Evolutionary conservation across 1,140 invertebrate species (phyloP).

Genomic region (Drosophila mayri): DNA sequence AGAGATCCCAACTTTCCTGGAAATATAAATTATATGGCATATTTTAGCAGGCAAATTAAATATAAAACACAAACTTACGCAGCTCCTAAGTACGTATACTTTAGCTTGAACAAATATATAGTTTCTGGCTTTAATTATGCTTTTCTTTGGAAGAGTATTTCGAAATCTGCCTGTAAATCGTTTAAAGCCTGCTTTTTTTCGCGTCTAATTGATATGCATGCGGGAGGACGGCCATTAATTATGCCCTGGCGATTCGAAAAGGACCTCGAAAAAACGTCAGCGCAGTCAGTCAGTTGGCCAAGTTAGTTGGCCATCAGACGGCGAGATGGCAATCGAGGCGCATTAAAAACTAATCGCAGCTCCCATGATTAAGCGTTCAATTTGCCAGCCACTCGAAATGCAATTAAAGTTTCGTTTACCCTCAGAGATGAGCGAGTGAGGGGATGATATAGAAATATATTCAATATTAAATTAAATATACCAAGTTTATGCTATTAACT

Average conservation of each 20-base stretch:
- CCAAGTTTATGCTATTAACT: too few relatives aligned
- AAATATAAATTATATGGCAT: too few relatives aligned
- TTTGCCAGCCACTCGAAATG: slow-evolving; percentile 49
- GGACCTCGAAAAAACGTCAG: background rate
- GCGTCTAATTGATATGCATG: slow-evolving; percentile 32
- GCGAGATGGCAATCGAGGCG: slow-evolving; percentile 51
- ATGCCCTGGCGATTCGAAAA: slow-evolving; percentile 1
- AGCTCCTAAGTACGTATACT: too few relatives aligned
- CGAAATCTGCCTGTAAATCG: background rate
- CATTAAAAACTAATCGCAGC: slow-evolving; percentile 69
- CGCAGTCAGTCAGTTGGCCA: slow-evolving; percentile 28
- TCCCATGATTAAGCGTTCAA: slow-evolving; percentile 66
- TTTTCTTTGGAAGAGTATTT: background rate
- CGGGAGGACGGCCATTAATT: slow-evolving; percentile 8
- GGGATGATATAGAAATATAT: too few relatives aligned
- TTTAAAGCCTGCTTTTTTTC: background rate
- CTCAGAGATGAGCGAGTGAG: background rate
- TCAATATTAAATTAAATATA: too few relatives aligned
- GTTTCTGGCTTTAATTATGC: background rate
- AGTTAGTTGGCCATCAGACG: slow-evolving; percentile 17
- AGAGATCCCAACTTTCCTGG: too few relatives aligned
- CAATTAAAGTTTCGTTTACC: slow-evolving; percentile 52
- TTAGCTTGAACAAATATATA: too few relatives aligned
- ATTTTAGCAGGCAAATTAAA: too few relatives aligned
- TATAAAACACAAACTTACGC: too few relatives aligned